These are phyloP conservation scores for Scarus forsteni DNA, from an alignment of 2,797 vertebrate genomes.

Conservation along the genomic window DNA sequence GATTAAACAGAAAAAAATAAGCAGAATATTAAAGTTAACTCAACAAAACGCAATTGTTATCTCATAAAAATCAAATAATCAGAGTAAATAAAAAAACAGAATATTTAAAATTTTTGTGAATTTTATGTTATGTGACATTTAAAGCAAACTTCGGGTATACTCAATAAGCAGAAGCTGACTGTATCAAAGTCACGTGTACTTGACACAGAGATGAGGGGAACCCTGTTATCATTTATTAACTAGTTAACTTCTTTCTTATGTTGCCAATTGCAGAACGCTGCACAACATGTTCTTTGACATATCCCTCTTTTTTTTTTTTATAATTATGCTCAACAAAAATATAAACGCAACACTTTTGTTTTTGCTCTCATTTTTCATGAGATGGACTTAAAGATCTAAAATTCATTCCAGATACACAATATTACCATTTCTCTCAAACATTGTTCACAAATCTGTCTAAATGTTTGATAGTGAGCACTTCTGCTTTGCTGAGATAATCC, in stretches of 20 bases:
- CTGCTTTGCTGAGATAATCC: too few species aligned
- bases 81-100: not conserved
- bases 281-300: conserved; percentile 4
- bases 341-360: too few species aligned
- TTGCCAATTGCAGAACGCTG: not conserved
- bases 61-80: not conserved
- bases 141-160: not conserved
- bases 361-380: too few species aligned
- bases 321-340: too few species aligned
- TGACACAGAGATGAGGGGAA: not conserved
- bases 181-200: not conserved
- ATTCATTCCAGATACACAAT: too few species aligned
- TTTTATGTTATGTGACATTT: not conserved
- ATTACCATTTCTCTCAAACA: too few species aligned
- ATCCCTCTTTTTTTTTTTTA: conserved; percentile 26
- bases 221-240: conserved; percentile 5
- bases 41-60: too few species aligned
- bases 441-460: too few species aligned
- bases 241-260: conserved; percentile 35
- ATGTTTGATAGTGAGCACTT: too few species aligned
- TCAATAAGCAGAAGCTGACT: conserved; percentile 17
- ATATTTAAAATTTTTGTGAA: conserved; percentile 2
- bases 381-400: too few species aligned
- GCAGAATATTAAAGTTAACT: too few species aligned
- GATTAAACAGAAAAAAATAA: not conserved